Percentiles rank a stretch among this genome's conserved stretches.
Conservation (phyloP, 2,113 vertebrate genomes). For the Puma concolor region DNA sequence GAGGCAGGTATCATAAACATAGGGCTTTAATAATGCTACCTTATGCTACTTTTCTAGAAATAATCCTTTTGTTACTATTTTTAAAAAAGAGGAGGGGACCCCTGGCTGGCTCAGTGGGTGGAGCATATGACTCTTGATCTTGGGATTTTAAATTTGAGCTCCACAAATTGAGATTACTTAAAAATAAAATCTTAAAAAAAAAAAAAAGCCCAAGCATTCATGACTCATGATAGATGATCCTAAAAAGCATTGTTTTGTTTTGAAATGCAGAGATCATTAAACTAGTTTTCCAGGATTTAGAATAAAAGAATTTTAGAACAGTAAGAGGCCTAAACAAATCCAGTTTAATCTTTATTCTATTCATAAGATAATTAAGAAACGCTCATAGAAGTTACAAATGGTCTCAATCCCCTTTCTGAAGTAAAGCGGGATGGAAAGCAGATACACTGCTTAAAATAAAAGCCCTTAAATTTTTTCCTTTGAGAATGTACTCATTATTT, state of each 20-base stretch:
- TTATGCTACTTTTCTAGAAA: neutral
- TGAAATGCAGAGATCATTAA: neutral
- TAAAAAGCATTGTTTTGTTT: neutral
- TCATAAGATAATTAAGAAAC: constrained; percentile 11
- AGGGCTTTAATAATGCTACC: neutral
- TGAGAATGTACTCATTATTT: neutral
- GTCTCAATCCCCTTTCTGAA: neutral
- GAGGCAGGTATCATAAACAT: neutral
- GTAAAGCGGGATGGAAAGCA: neutral
- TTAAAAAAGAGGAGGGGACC: too few relatives aligned
- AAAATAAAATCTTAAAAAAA: neutral
- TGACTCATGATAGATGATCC: neutral
- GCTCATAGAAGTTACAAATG: neutral
- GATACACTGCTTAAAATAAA: neutral
- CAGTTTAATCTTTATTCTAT: constrained; percentile 25
- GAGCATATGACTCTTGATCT: too few relatives aligned
- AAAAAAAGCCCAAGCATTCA: neutral
- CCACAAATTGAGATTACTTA: too few relatives aligned
- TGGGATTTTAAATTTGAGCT: too few relatives aligned
- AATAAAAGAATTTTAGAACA: constrained; percentile 21
- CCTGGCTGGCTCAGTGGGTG: too few relatives aligned
- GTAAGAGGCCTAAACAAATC: neutral
- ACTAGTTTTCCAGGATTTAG: neutral
- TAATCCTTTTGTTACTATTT: neutral
- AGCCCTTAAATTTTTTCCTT: neutral